Base-by-base conservation (phyloP, 2,888 invertebrate species). In the Julus scandinavius region DNA sequence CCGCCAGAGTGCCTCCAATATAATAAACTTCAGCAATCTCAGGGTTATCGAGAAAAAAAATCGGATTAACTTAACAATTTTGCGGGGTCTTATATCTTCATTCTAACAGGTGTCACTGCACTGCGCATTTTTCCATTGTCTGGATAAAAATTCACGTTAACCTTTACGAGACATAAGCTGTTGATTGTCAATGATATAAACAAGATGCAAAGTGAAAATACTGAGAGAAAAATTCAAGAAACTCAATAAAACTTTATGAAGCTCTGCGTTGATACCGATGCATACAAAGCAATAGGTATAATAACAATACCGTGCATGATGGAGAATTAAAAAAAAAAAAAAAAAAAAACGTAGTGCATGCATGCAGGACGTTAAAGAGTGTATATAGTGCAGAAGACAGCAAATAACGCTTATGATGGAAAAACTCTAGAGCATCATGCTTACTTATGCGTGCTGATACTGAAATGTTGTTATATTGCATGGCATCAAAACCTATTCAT, bases 401-500 rank as follows among this genome's bases (percentile, higher is more conserved):
- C 63, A 63, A 63, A 63, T 29, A 72, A 29, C 29, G 72, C 29
- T 72, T 29, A 72, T 29, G 72, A 63, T 20, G 63, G 63, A n/a
- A 63, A 29, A 29, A 58, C 58, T 63, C 63, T 20, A n/a, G 20
- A 72, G 72, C 72, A 38, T 29, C 72, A 72, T 72, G 72, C 72
- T 72, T 72, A 72, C 72, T 72, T 72, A 72, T 72, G 72, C 72
- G 72, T 72, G 72, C 29, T 72, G 72, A 72, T 72, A 72, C 29
- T 72, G 72, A 72, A 72, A 72, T n/a, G 72, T 29, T n/a, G 72
- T 29, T 29, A 29, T 29, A 29, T 72, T 72, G 72, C 29, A 72
- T 72, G 72, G 72, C 72, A 72, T 72, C 72, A 72, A 72, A 72
- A 72, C 72, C 72, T 29, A 29, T 29, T 72, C 72, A 72, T 72